phyloP scores from a whole-genome alignment of 2,888 invertebrate species.

The Apamea sordens region DNA sequence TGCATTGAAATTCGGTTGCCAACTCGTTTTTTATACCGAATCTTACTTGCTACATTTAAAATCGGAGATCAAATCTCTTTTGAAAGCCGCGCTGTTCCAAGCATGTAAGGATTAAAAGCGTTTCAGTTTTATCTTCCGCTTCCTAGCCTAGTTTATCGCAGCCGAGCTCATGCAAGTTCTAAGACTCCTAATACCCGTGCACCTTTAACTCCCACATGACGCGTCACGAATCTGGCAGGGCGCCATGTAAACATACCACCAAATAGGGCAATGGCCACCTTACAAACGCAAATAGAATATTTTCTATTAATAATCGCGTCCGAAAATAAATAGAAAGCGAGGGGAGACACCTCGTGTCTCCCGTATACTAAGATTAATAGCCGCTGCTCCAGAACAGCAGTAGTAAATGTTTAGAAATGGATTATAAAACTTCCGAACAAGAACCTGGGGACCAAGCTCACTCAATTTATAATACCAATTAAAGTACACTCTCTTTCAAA shows the following conservation, averaged over 20 bases:
- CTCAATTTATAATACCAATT: slow-evolving; percentile 43
- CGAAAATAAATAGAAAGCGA: slow-evolving; percentile 83
- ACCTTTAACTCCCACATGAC: slow-evolving; percentile 62
- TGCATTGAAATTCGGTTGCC: slow-evolving; percentile 53
- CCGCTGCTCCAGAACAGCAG: slow-evolving; percentile 60
- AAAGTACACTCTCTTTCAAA: slow-evolving; percentile 22
- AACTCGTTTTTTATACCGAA: slow-evolving; percentile 24
- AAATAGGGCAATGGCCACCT: slow-evolving; percentile 89
- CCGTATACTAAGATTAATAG: slow-evolving; percentile 81
- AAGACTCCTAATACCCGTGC: slow-evolving; percentile 55
- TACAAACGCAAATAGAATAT: slow-evolving; percentile 84
- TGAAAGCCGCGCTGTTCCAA: slow-evolving; percentile 33
- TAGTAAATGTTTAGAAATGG: slow-evolving; percentile 52
- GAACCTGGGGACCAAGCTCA: slow-evolving; percentile 35
- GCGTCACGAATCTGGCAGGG: slow-evolving; percentile 78
- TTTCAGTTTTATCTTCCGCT: slow-evolving; percentile 50
- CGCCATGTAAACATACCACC: slow-evolving; percentile 88
- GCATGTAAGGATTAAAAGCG: slow-evolving; percentile 33
- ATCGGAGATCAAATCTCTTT: slow-evolving; percentile 13
- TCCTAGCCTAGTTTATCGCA: slow-evolving; percentile 47
- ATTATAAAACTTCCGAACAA: slow-evolving; percentile 57
- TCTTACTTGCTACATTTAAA: slow-evolving; percentile 30
- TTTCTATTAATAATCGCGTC: slow-evolving; percentile 84
- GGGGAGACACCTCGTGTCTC: slow-evolving; percentile 84
- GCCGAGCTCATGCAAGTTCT: slow-evolving; percentile 60